These are phyloP conservation scores for Spea multiplicata DNA, from an alignment of 2,113 vertebrate genomes.

Conservation along the genomic window DNA sequence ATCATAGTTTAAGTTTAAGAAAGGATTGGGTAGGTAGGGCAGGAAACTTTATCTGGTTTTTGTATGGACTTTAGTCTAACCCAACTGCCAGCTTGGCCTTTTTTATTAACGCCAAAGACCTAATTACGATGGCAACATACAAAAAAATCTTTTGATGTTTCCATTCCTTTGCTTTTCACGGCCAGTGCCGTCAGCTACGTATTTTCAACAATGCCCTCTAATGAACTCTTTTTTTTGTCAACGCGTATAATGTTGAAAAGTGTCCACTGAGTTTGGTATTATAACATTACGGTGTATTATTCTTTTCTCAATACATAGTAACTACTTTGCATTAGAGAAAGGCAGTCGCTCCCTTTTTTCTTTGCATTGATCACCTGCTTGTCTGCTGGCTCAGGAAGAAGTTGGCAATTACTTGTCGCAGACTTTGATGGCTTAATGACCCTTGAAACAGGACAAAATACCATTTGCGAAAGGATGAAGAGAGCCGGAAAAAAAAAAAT, in stretches of 20 bases:
- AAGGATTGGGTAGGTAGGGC: too few relatives aligned
- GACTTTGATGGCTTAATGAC: constrained; percentile 42
- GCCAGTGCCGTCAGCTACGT: neutral
- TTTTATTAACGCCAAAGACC: too few relatives aligned
- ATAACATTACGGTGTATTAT: constrained; percentile 22
- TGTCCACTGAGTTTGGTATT: neutral
- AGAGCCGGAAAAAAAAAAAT: neutral
- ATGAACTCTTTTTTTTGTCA: neutral
- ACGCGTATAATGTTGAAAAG: neutral
- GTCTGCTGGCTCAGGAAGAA: constrained; percentile 1
- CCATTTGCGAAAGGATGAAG: constrained; percentile 32
- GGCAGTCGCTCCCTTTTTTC: neutral
- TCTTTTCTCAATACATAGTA: constrained; percentile 10
- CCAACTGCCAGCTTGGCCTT: too few relatives aligned
- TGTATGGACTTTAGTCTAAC: too few relatives aligned
- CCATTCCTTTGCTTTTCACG: neutral
- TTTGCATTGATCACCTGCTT: constrained; percentile 11
- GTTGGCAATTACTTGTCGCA: constrained; percentile 42
- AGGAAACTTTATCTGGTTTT: too few relatives aligned
- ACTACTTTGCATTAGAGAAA: constrained; percentile 12
- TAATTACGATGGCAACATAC: too few relatives aligned
- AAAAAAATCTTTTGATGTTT: neutral
- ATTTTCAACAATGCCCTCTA: neutral
- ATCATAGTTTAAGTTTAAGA: too few relatives aligned
- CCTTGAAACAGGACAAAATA: constrained; percentile 34